A percentile compares a stretch with the other conserved stretches of the same genome.
These are phyloP conservation scores for Sapajus apella DNA, from an alignment of 2,113 vertebrate genomes.

Conservation along the genomic window DNA sequence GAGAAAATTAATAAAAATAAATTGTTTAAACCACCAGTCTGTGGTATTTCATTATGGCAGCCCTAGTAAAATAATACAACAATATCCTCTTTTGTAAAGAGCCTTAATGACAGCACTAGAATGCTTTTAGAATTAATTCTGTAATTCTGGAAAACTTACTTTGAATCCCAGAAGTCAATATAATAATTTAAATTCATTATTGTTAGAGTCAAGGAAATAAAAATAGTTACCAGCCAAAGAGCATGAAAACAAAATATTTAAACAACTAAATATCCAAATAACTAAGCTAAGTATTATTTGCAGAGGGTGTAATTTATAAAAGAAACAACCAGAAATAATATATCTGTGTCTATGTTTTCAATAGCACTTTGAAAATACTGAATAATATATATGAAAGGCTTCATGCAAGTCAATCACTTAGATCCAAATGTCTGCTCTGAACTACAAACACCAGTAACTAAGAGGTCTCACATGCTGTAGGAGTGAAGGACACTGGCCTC, in stretches of 20 bases:
- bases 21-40: not conserved
- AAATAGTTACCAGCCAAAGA: not conserved
- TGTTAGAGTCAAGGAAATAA: slow-evolving; percentile 31
- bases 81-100: slow-evolving; percentile 28
- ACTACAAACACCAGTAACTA: slow-evolving; percentile 42
- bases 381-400: not conserved
- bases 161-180: slow-evolving; percentile 10
- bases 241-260: slow-evolving; percentile 38
- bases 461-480: slow-evolving; percentile 90
- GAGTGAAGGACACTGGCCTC: slow-evolving; percentile 94
- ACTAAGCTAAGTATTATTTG: not conserved
- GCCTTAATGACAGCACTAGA: not conserved
- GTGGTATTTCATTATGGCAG: not conserved
- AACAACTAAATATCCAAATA: slow-evolving; percentile 39
- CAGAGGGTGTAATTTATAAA: not conserved
- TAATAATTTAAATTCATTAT: not conserved
- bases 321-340: not conserved
- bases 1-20: not conserved
- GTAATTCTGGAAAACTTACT: slow-evolving; percentile 30
- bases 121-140: not conserved
- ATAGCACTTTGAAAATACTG: slow-evolving; percentile 31
- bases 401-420: not conserved
- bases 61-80: not conserved
- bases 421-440: not conserved
- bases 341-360: not conserved